Base-by-base conservation (phyloP, 2,888 invertebrate species). In the Spisula solida region DNA sequence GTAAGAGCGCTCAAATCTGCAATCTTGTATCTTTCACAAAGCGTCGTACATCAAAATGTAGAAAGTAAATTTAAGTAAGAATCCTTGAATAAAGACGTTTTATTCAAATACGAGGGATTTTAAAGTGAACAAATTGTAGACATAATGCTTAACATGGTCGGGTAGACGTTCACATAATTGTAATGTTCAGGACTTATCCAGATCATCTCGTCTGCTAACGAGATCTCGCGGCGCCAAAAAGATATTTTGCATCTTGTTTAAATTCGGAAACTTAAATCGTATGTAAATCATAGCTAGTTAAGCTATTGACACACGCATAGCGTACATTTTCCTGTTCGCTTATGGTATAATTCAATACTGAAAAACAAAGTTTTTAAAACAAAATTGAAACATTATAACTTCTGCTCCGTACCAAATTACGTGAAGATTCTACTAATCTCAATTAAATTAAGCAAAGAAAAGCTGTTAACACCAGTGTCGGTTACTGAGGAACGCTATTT, bases 281-380 rank as follows among this genome's bases (percentile, higher is more conserved):
- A 89, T 87, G 84, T 81, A 87, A 89, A 89, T 87, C n/a, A 18
- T 12, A 55, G 56, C 41, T 82, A 56, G 78, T 87, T 82, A 78
- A 89, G 29, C 51, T 66, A 56, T 66, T 66, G 66, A n/a, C 82
- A 56, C 89, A 89, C 89, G 89, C 89, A 82, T 48, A 20, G 48
- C n/a, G 51, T 79, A 80, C 86, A 89, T 89, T 86, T 86, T 51
- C 47, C 34, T 34, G 31, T 34, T 34, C 31, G 34, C 18, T 75
- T 34, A 31, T 31, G 29, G 75, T 34, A 75, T 31, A 75, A 31
- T 34, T 16, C 16, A 34, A 75, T 25, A 75, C 31, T 18, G 31
- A 31, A 34, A 56, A 75, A 18, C 75, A 8, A 34, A 18, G 75
- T 34, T 55, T 85, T 85, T 55, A 85, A 85, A 85, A 79, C 48